Evolutionary conservation across 1,140 invertebrate species (phyloP), one percentile per base, ranked within the genome.

Genomic region (Bathynomus jamesi): DNA sequence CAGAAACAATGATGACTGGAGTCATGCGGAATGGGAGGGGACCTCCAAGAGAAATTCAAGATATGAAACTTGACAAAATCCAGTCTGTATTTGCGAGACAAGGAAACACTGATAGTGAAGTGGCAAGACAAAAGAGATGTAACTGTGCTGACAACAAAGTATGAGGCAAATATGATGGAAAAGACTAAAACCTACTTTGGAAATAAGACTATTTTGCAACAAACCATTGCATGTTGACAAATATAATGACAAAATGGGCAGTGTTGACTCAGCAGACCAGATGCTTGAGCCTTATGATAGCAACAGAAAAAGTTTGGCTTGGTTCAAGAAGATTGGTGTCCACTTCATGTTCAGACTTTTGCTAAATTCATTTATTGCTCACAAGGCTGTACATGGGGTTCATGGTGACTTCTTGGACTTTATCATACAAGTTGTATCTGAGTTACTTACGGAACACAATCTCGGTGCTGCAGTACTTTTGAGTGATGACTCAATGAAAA

Each of bases 281-380:
- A 27, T 63, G n/a, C 69, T 70, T 3, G 69, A 70, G 28, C 69
- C 69, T 25, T 70, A 70, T 70, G 61, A 21, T 11, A 40, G 31
- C 46, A 29, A 32, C 1, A 64, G 65, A 27, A 70, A 70, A 10
- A 10, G 28, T 8, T 40, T 63, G 13, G 69, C 69, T 28, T 70
- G 69, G 61, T 70, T 70, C 61, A 70, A 70, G 69, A 70, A 70
- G 21, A 25, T 70, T 3, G 69, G 69, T 2, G 65, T 70, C 8
- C 30, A 70, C 32, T 70, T 64, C 7, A 70, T 70, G 27, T 70
- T 30, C 61, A 13, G 61, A 5, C 17, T 63, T 7, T 4, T 64
- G 5, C 30, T 70, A n/a, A n/a, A n/a, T n/a, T n/a, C n/a, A n/a
- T n/a, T n/a, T n/a, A n/a, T n/a, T n/a, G n/a, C n/a, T n/a, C n/a